Base-by-base conservation (phyloP, 2,113 vertebrate species). In the Cnemophilus loriae region DNA sequence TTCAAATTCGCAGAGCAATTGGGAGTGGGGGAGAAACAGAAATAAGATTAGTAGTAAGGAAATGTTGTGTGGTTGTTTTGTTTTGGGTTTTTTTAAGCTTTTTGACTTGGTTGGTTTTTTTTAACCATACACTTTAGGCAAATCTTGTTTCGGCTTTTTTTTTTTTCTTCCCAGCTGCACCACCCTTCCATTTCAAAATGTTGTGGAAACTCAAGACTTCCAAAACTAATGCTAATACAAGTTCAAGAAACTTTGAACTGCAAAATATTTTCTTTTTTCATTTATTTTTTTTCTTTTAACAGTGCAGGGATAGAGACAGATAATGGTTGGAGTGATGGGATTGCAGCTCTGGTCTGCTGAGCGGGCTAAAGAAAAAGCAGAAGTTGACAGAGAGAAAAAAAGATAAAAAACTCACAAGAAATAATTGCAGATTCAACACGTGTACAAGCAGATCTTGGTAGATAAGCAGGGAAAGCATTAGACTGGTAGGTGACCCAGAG, bases 1-100 rank as follows among this genome's bases (percentile, higher is more conserved):
- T 90, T 91, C 91, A 9, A 95, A 95, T 94, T 87, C 16, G 35
- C 50, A 71, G 79, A 89, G 96, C 89, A 84, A 87, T 68, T 23
- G 73, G 47, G 89, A 95, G 89, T 64, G 83, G 89, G 80, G 73
- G 57, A 95, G 80, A 94, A 92, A 42, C 35, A 91, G 80, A 92
- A 95, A 91, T 92, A 71, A 91, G 76, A 89, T 68, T 57, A 64
- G 69, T 10, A 77, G 30, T 59, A 80, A 84, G 67, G 68, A 92
- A 78, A 85, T 32, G 7, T 42, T 77, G 15, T 41, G 32, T 41
- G 30, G 28, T 75, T 39, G 61, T 70, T 89, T 93, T 78, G 15
- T 19, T 84, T 91, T 28, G 19, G 5, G 3, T 22, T n/a, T 73
- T 87, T 86, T 76, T n/a, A 37, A 57, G 15, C 20, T 87, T 79